These are phyloP conservation scores for Hephaestus fuliginosus DNA, from an alignment of 2,797 vertebrate species.

Conservation along the genomic window DNA sequence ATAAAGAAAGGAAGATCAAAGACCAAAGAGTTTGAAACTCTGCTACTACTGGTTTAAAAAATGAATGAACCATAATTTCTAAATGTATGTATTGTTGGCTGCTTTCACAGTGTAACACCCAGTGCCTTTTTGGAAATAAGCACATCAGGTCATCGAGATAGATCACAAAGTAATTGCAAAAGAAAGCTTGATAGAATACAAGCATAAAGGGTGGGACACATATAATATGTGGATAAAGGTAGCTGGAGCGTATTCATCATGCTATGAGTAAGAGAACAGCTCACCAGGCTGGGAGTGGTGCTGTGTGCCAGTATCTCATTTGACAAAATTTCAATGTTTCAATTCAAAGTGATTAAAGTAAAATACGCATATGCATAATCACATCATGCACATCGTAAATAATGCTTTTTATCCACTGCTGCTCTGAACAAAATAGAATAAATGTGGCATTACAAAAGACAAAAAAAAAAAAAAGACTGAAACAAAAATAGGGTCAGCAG, in stretches of 20 bases:
- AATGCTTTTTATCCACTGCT: not conserved
- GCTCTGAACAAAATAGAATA: not conserved
- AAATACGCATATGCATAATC: not conserved
- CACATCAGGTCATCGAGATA: constrained; percentile 3
- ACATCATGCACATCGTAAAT: no score
- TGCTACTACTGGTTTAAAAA: not conserved
- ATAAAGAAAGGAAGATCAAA: not conserved
- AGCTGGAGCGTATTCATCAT: constrained; percentile 5
- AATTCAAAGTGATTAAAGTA: not conserved
- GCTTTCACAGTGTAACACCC: not conserved
- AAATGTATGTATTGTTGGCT: not conserved
- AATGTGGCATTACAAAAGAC: not conserved
- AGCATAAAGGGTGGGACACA: constrained; percentile 43
- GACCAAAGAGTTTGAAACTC: not conserved
- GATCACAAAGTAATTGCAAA: constrained; percentile 20
- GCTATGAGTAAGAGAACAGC: constrained; percentile 54
- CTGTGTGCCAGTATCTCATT: not conserved
- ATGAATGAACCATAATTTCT: not conserved
- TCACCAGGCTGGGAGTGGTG: constrained; percentile 46
- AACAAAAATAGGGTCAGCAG: not conserved
- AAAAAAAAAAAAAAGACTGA: not conserved
- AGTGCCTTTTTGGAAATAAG: not conserved
- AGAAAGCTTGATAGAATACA: constrained; percentile 31
- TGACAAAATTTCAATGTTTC: not conserved
- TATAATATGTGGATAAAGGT: constrained; percentile 23